Conservation (phyloP, 1,140 invertebrate genomes). For the Plectus sambesii region DNA sequence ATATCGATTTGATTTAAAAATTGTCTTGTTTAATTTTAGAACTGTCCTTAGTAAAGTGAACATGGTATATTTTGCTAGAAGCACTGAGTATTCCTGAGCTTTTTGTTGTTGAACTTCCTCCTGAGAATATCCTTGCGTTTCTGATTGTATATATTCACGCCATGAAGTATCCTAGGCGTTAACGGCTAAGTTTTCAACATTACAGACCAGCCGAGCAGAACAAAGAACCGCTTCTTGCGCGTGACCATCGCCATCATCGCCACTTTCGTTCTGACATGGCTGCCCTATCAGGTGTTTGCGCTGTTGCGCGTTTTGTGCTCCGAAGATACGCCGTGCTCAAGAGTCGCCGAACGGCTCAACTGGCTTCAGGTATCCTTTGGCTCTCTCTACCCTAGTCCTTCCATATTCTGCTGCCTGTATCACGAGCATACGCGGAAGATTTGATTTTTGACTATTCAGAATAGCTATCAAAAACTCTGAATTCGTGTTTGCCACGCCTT, state of each 20-base stretch:
- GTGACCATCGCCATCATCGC: constrained; percentile 33
- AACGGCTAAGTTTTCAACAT: constrained; percentile 21
- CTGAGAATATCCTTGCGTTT: too few relatives aligned
- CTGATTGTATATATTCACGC: too few relatives aligned
- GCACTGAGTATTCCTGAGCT: too few relatives aligned
- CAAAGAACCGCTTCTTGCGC: constrained; percentile 29
- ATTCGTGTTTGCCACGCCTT: too few relatives aligned
- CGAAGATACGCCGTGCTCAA: constrained; percentile 22
- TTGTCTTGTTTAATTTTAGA: too few relatives aligned
- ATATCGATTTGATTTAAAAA: too few relatives aligned
- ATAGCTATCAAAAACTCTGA: too few relatives aligned
- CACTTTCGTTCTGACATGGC: constrained; percentile 37
- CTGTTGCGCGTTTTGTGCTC: constrained; percentile 31
- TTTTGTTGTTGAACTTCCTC: too few relatives aligned
- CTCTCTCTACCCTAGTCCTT: constrained; percentile 32
- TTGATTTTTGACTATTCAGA: constrained; percentile 1
- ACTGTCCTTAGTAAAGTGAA: too few relatives aligned
- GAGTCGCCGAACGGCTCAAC: constrained; percentile 26
- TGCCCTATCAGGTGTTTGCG: constrained; percentile 37
- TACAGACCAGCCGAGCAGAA: constrained; percentile 16
- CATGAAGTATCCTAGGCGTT: too few relatives aligned
- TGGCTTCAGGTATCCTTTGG: constrained; percentile 40
- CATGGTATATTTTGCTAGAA: too few relatives aligned
- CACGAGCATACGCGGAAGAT: neutral
- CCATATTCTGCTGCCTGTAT: constrained; percentile 23